Percentiles rank a stretch among this genome's conserved stretches.
Conservation (phyloP, 2,797 vertebrate species). For the Gorsachius magnificus region DNA sequence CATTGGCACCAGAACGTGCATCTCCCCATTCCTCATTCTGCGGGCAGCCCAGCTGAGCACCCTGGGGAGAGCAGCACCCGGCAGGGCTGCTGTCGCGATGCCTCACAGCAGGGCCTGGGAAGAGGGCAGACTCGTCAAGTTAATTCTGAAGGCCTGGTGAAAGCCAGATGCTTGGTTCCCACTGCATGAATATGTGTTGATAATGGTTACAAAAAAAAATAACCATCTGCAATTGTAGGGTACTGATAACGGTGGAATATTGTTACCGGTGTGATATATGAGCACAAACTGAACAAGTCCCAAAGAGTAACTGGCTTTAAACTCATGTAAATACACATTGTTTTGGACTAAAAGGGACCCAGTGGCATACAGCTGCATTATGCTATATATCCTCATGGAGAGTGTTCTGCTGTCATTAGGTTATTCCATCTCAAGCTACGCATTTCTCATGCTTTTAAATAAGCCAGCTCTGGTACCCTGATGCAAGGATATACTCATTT, state of each 20-base stretch:
- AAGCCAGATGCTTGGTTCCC: constrained; percentile 33
- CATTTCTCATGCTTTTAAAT: background rate
- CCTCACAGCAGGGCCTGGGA: background rate
- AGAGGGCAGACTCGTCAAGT: background rate
- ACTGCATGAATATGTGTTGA: background rate
- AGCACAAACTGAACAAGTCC: background rate
- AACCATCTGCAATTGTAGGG: background rate
- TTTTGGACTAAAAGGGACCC: background rate
- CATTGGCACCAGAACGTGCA: background rate
- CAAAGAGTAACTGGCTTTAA: background rate
- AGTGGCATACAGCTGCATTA: background rate
- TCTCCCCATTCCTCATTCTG: background rate
- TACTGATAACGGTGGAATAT: background rate
- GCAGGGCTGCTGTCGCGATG: background rate
- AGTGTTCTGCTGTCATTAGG: background rate
- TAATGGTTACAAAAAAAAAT: background rate
- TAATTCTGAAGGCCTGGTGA: background rate
- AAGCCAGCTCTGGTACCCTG: background rate
- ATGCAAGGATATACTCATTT: background rate
- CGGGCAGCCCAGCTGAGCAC: background rate
- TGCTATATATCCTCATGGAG: background rate
- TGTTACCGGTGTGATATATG: background rate
- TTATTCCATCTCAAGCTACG: background rate
- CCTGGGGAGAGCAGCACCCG: fast-evolving
- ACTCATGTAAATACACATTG: fast-evolving